Evolutionary conservation across 2,113 vertebrate genomes (phyloP).

Genomic region (Macquaria australasica): DNA sequence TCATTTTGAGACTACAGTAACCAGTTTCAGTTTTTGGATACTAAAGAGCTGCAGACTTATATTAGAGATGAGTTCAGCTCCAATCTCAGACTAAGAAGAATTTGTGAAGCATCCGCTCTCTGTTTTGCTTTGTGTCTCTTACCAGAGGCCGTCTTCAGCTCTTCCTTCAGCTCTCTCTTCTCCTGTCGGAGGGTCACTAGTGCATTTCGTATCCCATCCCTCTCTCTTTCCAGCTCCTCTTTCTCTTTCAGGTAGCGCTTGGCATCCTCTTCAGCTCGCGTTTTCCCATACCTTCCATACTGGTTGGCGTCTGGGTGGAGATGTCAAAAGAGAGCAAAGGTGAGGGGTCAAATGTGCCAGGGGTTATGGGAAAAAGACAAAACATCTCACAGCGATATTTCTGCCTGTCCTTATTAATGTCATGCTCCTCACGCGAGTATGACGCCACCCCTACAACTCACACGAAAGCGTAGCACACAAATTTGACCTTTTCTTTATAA

Average conservation of each 20-base stretch:
- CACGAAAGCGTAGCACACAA: neutral
- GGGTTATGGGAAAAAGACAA: slow-evolving; percentile 74
- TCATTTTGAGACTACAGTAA: neutral
- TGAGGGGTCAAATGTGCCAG: slow-evolving; percentile 56
- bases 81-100: neutral
- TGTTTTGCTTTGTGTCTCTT: slow-evolving; percentile 21
- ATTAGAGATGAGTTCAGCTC: neutral
- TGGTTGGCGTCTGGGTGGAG: slow-evolving; percentile 89
- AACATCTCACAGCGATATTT: neutral
- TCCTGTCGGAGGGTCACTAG: slow-evolving; percentile 89
- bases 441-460: neutral
- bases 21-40: neutral
- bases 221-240: slow-evolving; percentile 93
- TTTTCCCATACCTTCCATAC: slow-evolving; percentile 95
- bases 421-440: neutral
- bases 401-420: slow-evolving; percentile 6
- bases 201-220: slow-evolving; percentile 87
- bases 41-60: neutral
- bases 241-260: slow-evolving; percentile 91
- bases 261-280: slow-evolving; percentile 95
- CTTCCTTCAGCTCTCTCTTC: slow-evolving; percentile 90
- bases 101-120: neutral
- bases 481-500: slow-evolving; percentile 14
- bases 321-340: slow-evolving; percentile 43
- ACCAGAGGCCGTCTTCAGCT: slow-evolving; percentile 89